A percentile compares a stretch with the other conserved stretches of the same genome.
Evolutionary conservation across 1,140 invertebrate genomes (phyloP).

Genomic region (Epicauta chinensis): DNA sequence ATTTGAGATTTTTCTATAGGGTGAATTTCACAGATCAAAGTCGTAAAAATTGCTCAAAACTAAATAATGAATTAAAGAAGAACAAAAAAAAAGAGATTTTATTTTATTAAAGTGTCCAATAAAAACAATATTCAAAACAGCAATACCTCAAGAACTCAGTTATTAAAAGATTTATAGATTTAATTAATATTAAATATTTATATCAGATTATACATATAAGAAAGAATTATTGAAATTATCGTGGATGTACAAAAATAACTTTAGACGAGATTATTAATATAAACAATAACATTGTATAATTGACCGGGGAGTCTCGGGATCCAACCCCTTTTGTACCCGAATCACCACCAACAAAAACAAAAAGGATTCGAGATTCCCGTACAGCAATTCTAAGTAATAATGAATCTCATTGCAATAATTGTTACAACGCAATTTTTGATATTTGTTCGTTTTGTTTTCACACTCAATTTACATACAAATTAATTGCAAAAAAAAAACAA

Average conservation of each 20-base stretch:
- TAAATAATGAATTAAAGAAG: too few relatives aligned
- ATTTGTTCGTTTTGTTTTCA: constrained; percentile 25
- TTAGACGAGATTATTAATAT: constrained; percentile 22
- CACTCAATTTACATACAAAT: not conserved
- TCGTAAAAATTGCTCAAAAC: constrained; percentile 12
- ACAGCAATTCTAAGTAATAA: constrained; percentile 32
- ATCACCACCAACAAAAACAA: too few relatives aligned
- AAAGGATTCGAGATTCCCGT: constrained; percentile 5
- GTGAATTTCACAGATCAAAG: constrained; percentile 8
- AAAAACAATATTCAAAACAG: constrained; percentile 35
- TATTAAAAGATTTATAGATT: constrained; percentile 29
- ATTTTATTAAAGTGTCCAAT: constrained; percentile 14
- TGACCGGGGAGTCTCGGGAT: too few relatives aligned
- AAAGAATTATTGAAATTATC: constrained; percentile 10
- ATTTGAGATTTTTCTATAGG: not conserved
- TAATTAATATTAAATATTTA: constrained; percentile 28
- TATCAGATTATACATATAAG: constrained; percentile 29
- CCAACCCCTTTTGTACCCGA: too few relatives aligned
- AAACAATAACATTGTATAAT: too few relatives aligned
- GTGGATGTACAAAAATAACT: constrained; percentile 34
- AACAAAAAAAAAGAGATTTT: too few relatives aligned
- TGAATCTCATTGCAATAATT: constrained; percentile 35
- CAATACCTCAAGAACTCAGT: constrained; percentile 42
- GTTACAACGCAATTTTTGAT: constrained; percentile 37
- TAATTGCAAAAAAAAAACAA: constrained; percentile 14